Evolutionary conservation across 2,113 vertebrate genomes (phyloP), one percentile per base, ranked within the genome.

Genomic region (Ibidorhyncha struthersii): DNA sequence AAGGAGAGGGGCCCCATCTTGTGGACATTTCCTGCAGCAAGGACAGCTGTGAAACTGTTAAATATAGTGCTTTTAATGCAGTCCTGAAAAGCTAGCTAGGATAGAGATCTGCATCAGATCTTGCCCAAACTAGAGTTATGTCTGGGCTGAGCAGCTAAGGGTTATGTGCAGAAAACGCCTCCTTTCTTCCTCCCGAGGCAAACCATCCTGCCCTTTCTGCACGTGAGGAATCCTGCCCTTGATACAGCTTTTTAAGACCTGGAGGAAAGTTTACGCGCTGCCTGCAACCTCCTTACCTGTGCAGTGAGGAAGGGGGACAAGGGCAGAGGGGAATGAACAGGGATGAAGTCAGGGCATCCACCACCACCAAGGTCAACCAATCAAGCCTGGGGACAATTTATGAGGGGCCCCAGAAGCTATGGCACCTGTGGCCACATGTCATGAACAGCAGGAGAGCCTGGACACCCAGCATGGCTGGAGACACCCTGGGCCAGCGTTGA

Each of bases 1-100:
- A 52, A 40, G 72, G 79, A 93, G 49, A 88, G 61, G 43, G 80
- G 69, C 89, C 61, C 95, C 93, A 96, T 72, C 94, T 92, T 53
- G 91, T 96, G 95, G 95, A 41, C 49, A 4, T 80, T 91, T 96
- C 43, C 76, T 52, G 50, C 63, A 81, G 66, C 1, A 2, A 58
- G 10, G 2, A 7, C 13, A 34, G 27, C 56, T 82, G 53, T 6
- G 52, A 49, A 79, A 43, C 56, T 81, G 30, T 78, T 78, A 11
- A 14, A n/a, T 26, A 13, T 2, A 3, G 34, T 19, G 29, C 9
- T 94, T 49, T 25, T 12, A 41, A 50, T 26, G 82, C 36, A 52
- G 59, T 1, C 11, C 55, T 73, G 74, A 41, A 58, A 92, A 88
- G 14, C 34, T 16, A n/a, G 49, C 40, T 41, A 4, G 14, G 26